Evolutionary conservation across 2,888 invertebrate species (phyloP), one percentile per base, ranked within the genome.

Genomic region (Fragum whitleyi): DNA sequence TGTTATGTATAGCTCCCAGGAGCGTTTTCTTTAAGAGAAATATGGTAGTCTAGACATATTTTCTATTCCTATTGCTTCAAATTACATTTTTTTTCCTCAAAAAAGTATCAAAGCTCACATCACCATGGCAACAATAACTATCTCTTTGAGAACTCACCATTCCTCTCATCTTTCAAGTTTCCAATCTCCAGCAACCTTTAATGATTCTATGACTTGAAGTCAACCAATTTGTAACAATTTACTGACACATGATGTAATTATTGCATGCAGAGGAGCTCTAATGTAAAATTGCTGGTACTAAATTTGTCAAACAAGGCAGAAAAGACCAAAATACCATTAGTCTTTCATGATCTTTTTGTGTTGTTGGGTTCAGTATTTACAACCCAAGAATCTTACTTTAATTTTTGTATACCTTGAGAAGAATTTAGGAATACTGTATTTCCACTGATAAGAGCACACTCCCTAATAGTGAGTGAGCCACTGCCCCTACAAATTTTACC

Each of bases 251-350:
- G 7, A 57, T 57, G 23, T 26, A 57, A 57, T 57, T 26, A 57
- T 57, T 57, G 57, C 57, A 57, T 57, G 57, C 57, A 57, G 23
- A 57, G 57, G 57, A 21, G 47, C 47, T 26, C 21, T n/a, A 6
- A 57, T 26, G 57, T 57, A 57, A 57, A n/a, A 57, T 57, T 57
- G 23, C 11, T 26, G 57, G 23, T 14, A 47, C n/a, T 47, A 47
- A 5, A 47, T 14, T 9, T 47, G 47, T 47, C 47, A 47, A n/a
- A 36, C 32, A 36, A 36, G 3, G 14, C 19, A 19, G 47, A 47
- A 47, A 14, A 19, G 47, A 47, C 47, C 16, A 14, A 47, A 47
- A 47, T 14, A 47, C 2, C 47, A 47, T 47, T 14, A 14, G n/a
- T 47, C 47, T 47, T 47, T 47, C 14, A 6, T 36, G 32, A 36